Conservation (phyloP, 2,797 vertebrate genomes). For the Rhinichthys osculus region DNA sequence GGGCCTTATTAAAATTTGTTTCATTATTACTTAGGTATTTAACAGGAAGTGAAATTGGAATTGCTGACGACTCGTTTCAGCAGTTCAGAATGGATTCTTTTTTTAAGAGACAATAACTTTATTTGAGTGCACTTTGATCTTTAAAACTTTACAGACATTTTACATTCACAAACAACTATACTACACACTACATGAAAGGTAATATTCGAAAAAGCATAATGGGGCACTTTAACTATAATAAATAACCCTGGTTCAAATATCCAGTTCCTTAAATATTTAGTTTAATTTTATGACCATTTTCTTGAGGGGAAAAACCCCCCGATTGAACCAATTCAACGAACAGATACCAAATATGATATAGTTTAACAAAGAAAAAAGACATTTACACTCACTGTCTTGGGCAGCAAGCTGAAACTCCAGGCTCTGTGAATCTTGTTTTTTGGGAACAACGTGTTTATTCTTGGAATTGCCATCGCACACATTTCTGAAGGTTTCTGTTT, state of each 20-base stretch:
- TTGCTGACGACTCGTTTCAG: too few relatives aligned
- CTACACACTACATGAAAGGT: neutral
- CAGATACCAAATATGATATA: neutral
- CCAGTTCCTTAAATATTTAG: neutral
- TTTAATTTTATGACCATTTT: neutral
- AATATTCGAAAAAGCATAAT: neutral
- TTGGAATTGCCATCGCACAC: neutral
- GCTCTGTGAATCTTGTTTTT: constrained; percentile 11
- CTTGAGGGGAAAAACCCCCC: too few relatives aligned
- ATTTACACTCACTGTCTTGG: constrained; percentile 34
- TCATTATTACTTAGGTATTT: too few relatives aligned
- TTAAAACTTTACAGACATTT: neutral
- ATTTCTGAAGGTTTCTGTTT: constrained; percentile 11
- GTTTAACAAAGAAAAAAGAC: neutral
- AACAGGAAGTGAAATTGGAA: too few relatives aligned
- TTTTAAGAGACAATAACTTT: too few relatives aligned
- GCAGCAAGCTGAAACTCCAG: neutral
- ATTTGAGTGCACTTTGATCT: neutral
- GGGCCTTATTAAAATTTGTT: neutral
- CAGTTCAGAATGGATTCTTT: too few relatives aligned
- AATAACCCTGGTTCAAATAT: neutral
- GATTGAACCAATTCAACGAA: neutral
- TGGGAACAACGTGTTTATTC: constrained; percentile 5
- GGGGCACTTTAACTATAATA: neutral
- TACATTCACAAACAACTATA: neutral